A percentile compares a stretch with the other conserved stretches of the same genome.
phyloP scores from a whole-genome alignment of 2,113 vertebrate genomes.

The Psammodynastes pulverulentus region DNA sequence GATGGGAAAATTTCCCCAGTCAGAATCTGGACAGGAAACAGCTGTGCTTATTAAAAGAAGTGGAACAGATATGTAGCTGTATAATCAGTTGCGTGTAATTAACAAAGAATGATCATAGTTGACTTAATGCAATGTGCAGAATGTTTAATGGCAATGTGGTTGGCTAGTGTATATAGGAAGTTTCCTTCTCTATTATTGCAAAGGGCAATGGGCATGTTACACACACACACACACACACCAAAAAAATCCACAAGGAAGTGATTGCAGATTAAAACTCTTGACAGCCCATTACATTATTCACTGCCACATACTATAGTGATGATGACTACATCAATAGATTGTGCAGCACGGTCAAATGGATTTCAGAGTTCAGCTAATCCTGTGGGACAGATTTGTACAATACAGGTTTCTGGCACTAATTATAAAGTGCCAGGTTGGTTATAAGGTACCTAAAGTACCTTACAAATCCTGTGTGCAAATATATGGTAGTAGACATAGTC shows the following conservation, averaged over 20 bases:
- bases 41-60: conserved; percentile 68
- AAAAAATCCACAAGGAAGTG: background rate
- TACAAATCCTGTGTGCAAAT: background rate
- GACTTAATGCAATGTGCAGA: background rate
- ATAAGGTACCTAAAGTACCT: background rate
- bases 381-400: background rate
- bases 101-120: conserved; percentile 57
- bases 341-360: background rate
- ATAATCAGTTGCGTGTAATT: conserved; percentile 66
- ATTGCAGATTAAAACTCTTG: background rate
- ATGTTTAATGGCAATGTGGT: conserved; percentile 31
- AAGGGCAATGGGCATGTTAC: background rate
- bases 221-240: background rate
- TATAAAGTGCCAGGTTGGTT: background rate
- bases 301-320: background rate
- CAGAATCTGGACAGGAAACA: conserved; percentile 67
- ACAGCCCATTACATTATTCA: background rate
- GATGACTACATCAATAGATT: background rate
- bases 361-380: background rate
- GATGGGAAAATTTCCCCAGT: conserved; percentile 54
- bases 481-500: background rate
- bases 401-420: background rate
- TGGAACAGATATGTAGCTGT: conserved; percentile 59
- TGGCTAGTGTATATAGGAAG: background rate
- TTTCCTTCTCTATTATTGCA: background rate